Conservation (phyloP, 1,140 invertebrate genomes). For the Pissodes strobi region DNA sequence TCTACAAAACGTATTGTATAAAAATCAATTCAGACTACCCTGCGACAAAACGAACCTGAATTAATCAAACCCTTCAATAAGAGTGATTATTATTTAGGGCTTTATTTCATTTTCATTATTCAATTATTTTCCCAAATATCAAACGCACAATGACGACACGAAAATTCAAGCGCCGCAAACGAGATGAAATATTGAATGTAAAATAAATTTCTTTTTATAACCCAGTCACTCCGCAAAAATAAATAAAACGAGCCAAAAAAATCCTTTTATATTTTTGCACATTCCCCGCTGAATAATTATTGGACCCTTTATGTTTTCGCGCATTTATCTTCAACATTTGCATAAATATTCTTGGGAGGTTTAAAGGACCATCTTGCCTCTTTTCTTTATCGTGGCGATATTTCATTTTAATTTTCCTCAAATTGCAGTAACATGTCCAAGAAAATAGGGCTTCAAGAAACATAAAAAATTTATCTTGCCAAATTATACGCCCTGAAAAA, state of each 20-base stretch:
- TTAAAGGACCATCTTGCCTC: conserved; percentile 7
- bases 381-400: not conserved
- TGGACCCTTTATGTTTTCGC: conserved; percentile 1
- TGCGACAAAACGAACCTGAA: too few species aligned
- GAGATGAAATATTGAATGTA: conserved; percentile 14
- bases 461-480: too few species aligned
- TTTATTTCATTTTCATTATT: conserved; percentile 23
- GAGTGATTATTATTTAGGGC: conserved; percentile 8
- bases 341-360: conserved; percentile 3
- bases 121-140: conserved; percentile 19
- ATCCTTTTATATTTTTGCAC: not conserved
- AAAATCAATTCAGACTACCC: too few species aligned
- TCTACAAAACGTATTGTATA: too few species aligned
- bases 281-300: conserved; percentile 10
- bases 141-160: conserved; percentile 17
- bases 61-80: too few species aligned
- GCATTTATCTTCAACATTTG: conserved; percentile 15
- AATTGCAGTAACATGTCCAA: not conserved
- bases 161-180: conserved; percentile 16
- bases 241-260: not conserved
- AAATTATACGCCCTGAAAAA: too few species aligned
- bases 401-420: conserved; percentile 8
- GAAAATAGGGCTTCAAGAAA: too few species aligned
- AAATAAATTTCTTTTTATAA: conserved; percentile 14
- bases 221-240: not conserved